Percentiles rank a stretch among this genome's conserved stretches.
phyloP scores from a whole-genome alignment of 2,797 vertebrate genomes.

The Hypotaenidia philippensis region DNA sequence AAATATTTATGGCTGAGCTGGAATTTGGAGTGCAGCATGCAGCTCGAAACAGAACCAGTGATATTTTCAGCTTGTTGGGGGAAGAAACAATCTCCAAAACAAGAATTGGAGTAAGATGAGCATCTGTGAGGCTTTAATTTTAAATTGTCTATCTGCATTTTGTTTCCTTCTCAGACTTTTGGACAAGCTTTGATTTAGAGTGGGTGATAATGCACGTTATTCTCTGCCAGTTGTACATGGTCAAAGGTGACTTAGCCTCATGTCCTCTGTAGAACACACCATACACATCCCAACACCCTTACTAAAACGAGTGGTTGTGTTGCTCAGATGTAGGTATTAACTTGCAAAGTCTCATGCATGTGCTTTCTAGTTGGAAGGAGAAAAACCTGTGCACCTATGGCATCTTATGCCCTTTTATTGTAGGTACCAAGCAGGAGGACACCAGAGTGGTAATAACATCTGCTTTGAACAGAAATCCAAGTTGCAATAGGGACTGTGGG shows the following conservation, averaged over 20 bases:
- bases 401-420: constrained; percentile 11
- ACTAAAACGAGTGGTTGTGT: background rate
- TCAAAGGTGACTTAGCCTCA: background rate
- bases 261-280: background rate
- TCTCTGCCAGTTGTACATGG: constrained; percentile 3
- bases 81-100: background rate
- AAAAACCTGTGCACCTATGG: background rate
- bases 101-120: background rate
- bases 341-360: background rate
- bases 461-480: constrained; percentile 15
- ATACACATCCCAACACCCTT: background rate
- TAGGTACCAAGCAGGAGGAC: constrained; percentile 26
- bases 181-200: background rate
- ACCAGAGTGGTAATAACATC: background rate
- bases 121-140: background rate
- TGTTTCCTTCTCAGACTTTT: background rate
- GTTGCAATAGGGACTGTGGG: background rate
- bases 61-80: background rate
- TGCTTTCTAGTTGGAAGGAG: background rate
- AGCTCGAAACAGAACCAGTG: background rate
- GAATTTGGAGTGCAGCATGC: background rate
- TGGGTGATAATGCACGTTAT: fast-evolving
- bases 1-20: background rate
- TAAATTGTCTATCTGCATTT: background rate
- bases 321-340: background rate